Base-by-base conservation (phyloP, 2,888 invertebrate genomes). In the Lordiphosa fenestrarum region DNA sequence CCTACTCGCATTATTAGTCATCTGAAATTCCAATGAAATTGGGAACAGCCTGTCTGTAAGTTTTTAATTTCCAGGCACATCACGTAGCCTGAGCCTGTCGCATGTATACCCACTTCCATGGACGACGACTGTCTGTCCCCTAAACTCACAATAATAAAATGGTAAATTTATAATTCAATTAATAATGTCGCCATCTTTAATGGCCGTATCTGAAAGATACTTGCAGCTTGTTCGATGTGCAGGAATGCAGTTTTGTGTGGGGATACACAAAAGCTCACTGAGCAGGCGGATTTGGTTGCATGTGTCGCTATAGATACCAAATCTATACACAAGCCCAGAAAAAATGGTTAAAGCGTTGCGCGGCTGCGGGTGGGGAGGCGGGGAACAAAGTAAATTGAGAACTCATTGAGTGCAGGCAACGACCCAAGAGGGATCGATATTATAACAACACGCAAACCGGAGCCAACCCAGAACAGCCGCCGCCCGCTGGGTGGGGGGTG, bases 161-260 rank as follows among this genome's bases (percentile, higher is more conserved):
- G 67, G 77, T 48, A 67, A 87, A 88, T 88, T 87, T 87, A 87
- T 87, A 88, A 85, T 87, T 88, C 85, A 88, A 87, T 88, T 87
- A 87, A 87, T 87, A 88, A 78, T 69, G 85, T 76, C 15, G 57
- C 35, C 50, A 35, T 53, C 30, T 30, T 56, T 61, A 71, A 67
- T 61, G 53, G 46, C 46, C 30, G 42, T 55, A 51, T 48, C 42
- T 37, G 35, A 21, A 7, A 39, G 44, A 53, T 35, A 53, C n/a
- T 23, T 33, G 10, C 36, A 13, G 23, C 33, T 48, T 13, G 54
- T 47, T 36, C 21, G 44, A 36, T 48, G 35, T 53, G 50, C 37
- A 39, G 66, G 65, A 64, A 71, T 76, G 52, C 50, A 19, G 35
- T 59, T 35, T 6, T 41, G 49, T 30, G 30, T 30, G 30, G 9